A percentile compares a stretch with the other conserved stretches of the same genome.
Evolutionary conservation across 2,888 invertebrate species (phyloP).

Genomic region (Erannis defoliaria): DNA sequence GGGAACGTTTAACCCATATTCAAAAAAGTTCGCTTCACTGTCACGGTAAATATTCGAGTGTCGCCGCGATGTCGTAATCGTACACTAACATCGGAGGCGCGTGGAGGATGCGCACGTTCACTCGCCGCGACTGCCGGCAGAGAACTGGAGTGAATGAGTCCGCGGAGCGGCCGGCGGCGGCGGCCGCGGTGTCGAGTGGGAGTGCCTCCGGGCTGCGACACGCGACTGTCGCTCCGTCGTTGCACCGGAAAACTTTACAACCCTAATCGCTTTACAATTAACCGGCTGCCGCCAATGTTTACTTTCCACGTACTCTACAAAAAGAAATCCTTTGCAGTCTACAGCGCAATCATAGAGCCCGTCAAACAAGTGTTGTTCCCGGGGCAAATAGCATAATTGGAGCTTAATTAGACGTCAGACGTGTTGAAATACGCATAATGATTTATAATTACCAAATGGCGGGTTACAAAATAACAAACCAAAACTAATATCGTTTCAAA

Average conservation of each 20-base stretch:
- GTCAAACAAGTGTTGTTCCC: constrained; percentile 11
- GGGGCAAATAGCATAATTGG: constrained; percentile 18
- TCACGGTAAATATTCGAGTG: constrained; percentile 80
- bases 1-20: constrained; percentile 91
- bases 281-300: constrained; percentile 72
- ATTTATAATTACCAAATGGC: constrained; percentile 2
- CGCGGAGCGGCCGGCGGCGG: constrained; percentile 74
- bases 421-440: constrained; percentile 22
- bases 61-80: constrained; percentile 83
- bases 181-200: constrained; percentile 72
- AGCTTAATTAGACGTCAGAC: constrained; percentile 22
- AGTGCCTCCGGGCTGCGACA: constrained; percentile 73
- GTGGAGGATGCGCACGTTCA: constrained; percentile 71
- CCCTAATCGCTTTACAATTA: constrained; percentile 82
- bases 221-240: constrained; percentile 66
- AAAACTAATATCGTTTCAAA: background rate
- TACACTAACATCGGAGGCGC: constrained; percentile 82
- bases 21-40: constrained; percentile 76
- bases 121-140: constrained; percentile 79
- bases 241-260: constrained; percentile 81
- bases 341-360: constrained; percentile 21
- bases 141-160: constrained; percentile 82
- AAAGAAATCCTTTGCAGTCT: constrained; percentile 31
- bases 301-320: constrained; percentile 66
- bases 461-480: constrained; percentile 1